These are phyloP conservation scores for Tyrophagus putrescentiae DNA, from an alignment of 1,140 invertebrate species.

Conservation along the genomic window DNA sequence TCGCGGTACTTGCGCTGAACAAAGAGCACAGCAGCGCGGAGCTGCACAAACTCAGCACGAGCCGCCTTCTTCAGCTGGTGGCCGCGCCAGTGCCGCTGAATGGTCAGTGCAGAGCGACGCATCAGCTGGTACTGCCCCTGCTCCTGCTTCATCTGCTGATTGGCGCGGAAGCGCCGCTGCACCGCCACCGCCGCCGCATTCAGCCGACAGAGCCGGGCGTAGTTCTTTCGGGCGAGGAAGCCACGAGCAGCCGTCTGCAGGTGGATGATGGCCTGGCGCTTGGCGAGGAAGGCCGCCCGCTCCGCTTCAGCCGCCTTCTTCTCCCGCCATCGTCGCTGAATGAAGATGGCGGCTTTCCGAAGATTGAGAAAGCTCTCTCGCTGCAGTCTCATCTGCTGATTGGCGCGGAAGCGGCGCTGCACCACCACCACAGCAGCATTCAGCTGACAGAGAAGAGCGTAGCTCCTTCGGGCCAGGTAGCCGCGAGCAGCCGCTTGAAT, in stretches of 20 bases:
- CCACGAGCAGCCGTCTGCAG: conserved; percentile 25
- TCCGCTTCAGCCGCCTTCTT: background rate
- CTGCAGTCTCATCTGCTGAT: background rate
- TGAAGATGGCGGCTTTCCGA: conserved; percentile 22
- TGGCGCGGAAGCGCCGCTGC: conserved; percentile 19
- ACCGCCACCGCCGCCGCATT: conserved; percentile 17
- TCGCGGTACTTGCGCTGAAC: background rate
- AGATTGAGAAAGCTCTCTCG: conserved; percentile 7
- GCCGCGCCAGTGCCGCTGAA: conserved; percentile 27
- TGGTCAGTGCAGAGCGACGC: conserved; percentile 18
- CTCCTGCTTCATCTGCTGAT: conserved; percentile 1
- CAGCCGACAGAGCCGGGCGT: background rate
- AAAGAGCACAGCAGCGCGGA: background rate
- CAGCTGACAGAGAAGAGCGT: background rate
- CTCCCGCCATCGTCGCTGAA: conserved; percentile 25
- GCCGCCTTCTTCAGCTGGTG: background rate
- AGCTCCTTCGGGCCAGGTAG: background rate
- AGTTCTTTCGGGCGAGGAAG: conserved; percentile 16
- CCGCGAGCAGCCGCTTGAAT: conserved; percentile 25
- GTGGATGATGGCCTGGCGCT: conserved; percentile 17
- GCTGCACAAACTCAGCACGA: background rate
- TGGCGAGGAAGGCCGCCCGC: conserved; percentile 11
- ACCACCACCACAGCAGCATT: conserved; percentile 18
- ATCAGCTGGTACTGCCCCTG: conserved; percentile 6
- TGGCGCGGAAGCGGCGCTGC: conserved; percentile 17